Conservation (phyloP, 2,888 invertebrate species). For the Ormia ochracea region DNA sequence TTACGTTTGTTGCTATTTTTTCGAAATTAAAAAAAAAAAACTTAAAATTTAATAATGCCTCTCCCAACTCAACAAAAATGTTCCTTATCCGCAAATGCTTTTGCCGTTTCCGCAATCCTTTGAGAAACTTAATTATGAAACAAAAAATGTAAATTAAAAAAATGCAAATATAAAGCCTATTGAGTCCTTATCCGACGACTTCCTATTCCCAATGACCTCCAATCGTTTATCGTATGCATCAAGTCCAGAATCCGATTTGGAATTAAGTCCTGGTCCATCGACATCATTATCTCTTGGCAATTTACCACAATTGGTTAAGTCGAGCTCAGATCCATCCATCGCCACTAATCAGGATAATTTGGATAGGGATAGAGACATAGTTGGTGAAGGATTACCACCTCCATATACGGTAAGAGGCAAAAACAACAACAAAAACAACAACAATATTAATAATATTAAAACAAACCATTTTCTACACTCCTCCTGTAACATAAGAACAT, state of each 20-base stretch:
- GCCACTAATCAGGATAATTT: constrained; percentile 93
- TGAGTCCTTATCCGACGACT: constrained; percentile 97
- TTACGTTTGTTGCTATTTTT: constrained; percentile 69
- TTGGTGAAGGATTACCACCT: constrained; percentile 84
- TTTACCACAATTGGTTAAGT: constrained; percentile 84
- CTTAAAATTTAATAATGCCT: constrained; percentile 59
- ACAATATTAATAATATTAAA: constrained; percentile 47
- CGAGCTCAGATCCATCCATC: constrained; percentile 95
- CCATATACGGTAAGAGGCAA: constrained; percentile 87
- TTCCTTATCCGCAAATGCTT: neutral
- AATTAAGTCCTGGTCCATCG: constrained; percentile 86
- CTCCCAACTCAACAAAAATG: constrained; percentile 37
- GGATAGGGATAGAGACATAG: constrained; percentile 82
- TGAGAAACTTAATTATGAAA: constrained; percentile 32
- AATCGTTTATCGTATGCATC: constrained; percentile 96
- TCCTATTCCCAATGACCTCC: constrained; percentile 98
- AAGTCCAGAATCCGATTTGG: constrained; percentile 96
- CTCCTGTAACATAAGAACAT: constrained; percentile 33
- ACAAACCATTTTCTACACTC: constrained; percentile 34
- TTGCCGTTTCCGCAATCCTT: constrained; percentile 12
- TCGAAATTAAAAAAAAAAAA: constrained; percentile 47
- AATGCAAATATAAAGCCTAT: constrained; percentile 85
- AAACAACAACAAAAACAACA: constrained; percentile 45
- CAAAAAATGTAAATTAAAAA: constrained; percentile 50
- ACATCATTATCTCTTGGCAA: constrained; percentile 79